Percentiles rank a stretch among this genome's conserved stretches.
These are phyloP conservation scores for Ibidorhyncha struthersii DNA, from an alignment of 2,113 vertebrate species.

Conservation along the genomic window DNA sequence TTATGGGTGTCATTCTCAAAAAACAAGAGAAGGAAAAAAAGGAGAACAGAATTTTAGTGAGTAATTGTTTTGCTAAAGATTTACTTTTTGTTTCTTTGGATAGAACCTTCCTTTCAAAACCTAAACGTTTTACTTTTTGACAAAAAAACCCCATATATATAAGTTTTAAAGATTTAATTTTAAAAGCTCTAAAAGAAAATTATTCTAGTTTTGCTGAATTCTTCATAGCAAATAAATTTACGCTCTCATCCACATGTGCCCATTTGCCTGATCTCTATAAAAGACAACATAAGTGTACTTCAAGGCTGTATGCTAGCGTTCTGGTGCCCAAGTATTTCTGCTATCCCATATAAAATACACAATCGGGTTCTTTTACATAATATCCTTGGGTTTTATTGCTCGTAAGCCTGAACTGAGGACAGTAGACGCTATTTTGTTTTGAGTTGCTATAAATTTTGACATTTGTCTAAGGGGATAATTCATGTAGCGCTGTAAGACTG, in stretches of 20 bases:
- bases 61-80: background rate
- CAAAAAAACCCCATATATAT: background rate
- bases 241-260: background rate
- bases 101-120: background rate
- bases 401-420: background rate
- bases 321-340: background rate
- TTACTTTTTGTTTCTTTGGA: background rate
- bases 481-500: background rate
- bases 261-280: background rate
- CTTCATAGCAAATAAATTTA: background rate
- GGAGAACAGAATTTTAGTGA: background rate
- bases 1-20: background rate
- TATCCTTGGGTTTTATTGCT: background rate
- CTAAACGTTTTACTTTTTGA: background rate
- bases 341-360: background rate
- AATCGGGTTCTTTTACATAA: background rate
- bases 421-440: constrained; percentile 11
- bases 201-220: background rate
- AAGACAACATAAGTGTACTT: background rate
- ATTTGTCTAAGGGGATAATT: constrained; percentile 38
- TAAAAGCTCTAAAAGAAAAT: background rate
- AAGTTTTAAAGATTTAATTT: background rate
- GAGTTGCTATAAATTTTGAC: constrained; percentile 32
- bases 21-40: background rate
- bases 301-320: fast-evolving